These are phyloP conservation scores for Aelia acuminata DNA, from an alignment of 2,888 invertebrate genomes.

Conservation along the genomic window DNA sequence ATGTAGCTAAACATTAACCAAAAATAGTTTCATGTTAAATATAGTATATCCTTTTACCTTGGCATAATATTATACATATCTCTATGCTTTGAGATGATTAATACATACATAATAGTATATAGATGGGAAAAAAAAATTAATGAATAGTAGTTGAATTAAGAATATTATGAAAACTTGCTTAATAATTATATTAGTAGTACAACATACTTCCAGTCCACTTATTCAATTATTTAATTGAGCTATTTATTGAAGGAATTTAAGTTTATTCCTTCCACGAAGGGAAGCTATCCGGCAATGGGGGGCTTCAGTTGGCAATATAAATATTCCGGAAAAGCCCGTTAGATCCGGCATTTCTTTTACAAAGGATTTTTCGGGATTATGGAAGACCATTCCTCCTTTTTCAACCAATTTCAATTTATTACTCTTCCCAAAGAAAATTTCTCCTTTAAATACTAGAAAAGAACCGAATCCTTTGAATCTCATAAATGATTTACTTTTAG, in stretches of 20 bases:
- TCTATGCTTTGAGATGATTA: no score
- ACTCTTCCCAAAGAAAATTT: not conserved
- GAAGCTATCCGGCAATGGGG: not conserved
- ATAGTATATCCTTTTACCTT: no score
- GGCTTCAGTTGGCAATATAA: not conserved
- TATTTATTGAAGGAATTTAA: not conserved
- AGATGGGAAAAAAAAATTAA: no score
- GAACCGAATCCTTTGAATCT: not conserved
- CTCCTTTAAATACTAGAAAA: not conserved
- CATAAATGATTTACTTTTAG: not conserved
- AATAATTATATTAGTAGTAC: no score
- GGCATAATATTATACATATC: no score
- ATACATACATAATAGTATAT: no score
- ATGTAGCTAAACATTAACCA: no score
- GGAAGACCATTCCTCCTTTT: not conserved
- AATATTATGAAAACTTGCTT: no score
- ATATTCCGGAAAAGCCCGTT: not conserved
- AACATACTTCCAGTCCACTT: no score
- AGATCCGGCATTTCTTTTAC: not conserved
- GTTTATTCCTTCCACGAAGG: not conserved
- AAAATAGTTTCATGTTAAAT: no score
- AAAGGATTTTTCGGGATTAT: constrained; percentile 18
- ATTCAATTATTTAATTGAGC: not conserved
- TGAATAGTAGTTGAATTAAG: no score
- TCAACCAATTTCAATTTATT: not conserved